These are phyloP conservation scores for Tupaia chinensis DNA, from an alignment of 2,113 vertebrate genomes.

Conservation along the genomic window DNA sequence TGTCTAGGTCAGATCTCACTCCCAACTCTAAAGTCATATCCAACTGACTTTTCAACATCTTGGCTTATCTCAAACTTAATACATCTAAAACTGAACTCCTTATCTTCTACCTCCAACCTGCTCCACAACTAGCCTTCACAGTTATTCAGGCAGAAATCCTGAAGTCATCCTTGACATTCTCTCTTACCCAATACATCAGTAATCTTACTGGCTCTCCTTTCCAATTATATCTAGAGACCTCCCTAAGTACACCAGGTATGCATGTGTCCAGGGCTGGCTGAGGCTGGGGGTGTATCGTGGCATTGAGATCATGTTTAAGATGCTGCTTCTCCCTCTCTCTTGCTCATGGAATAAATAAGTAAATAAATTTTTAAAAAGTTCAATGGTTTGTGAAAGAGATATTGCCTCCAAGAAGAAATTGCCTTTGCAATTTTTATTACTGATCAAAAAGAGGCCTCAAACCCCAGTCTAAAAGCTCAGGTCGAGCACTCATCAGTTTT, in stretches of 20 bases:
- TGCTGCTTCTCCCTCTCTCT: no score
- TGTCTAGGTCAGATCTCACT: not conserved
- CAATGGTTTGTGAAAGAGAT: not conserved
- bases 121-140: not conserved
- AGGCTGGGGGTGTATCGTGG: no score
- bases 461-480: not conserved
- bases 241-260: no score
- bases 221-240: not conserved
- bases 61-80: not conserved
- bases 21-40: not conserved
- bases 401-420: constrained; percentile 14
- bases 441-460: constrained; percentile 31
- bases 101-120: not conserved
- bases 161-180: not conserved
- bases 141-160: constrained; percentile 12
- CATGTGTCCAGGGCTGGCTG: no score
- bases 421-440: not conserved
- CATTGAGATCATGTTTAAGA: no score
- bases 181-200: not conserved
- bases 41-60: not conserved
- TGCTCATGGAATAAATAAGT: no score
- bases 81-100: not conserved
- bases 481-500: not conserved
- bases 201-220: not conserved
- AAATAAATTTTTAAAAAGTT: not conserved